phyloP scores from a whole-genome alignment of 92 coral and sea anemone species.

The Galaxea fascicularis region DNA sequence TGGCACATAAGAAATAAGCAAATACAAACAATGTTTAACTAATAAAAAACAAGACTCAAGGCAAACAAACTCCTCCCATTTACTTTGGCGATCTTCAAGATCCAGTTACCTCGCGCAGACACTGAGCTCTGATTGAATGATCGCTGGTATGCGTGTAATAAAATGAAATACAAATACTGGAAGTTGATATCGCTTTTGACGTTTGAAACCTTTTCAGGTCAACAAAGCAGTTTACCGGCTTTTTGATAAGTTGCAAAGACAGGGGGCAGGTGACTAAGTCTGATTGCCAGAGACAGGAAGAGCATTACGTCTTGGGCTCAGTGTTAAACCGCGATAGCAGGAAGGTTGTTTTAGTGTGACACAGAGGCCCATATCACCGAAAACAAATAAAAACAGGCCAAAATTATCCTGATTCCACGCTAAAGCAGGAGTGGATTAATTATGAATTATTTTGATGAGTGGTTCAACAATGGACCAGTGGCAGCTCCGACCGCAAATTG shows the following conservation, averaged over 20 bases:
- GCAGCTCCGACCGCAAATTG: conserved; percentile 21
- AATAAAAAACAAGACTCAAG: conserved; percentile 8
- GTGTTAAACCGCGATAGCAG: no score
- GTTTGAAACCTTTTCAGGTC: background rate
- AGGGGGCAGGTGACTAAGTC: no score
- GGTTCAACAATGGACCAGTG: background rate
- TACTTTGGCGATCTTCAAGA: background rate
- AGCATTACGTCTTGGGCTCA: no score
- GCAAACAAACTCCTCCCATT: conserved; percentile 49
- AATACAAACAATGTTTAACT: conserved; percentile 6
- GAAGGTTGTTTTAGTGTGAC: no score
- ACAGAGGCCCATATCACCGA: background rate
- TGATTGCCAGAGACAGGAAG: no score
- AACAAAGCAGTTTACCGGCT: background rate
- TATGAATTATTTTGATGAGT: conserved; percentile 15
- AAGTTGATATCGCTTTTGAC: background rate
- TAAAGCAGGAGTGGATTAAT: conserved; percentile 1
- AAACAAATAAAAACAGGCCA: background rate
- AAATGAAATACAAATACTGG: background rate
- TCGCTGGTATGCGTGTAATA: background rate
- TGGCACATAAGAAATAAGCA: conserved; percentile 24
- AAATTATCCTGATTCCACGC: background rate
- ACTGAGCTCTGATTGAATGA: background rate
- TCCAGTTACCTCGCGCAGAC: conserved; percentile 22
- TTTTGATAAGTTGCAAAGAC: no score